A percentile compares a stretch with the other conserved stretches of the same genome.
Conservation (phyloP, 2,888 invertebrate species). For the Eilema caniola region DNA sequence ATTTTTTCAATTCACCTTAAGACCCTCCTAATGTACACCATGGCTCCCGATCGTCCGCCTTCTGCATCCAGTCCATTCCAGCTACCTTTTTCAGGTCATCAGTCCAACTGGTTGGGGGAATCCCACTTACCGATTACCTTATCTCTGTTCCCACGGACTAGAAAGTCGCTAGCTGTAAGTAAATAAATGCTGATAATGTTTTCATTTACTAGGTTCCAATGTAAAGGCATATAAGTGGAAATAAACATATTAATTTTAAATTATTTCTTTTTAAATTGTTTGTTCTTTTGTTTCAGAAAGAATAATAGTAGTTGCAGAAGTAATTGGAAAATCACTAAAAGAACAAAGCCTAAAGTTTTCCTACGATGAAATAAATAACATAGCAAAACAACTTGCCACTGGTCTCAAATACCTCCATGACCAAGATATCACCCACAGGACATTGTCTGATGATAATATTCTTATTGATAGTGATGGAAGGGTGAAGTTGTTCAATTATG, state of each 20-base stretch:
- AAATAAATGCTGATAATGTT: no score
- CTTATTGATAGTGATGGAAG: conserved; percentile 90
- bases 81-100: no score
- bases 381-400: conserved; percentile 91
- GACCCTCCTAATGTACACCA: no score
- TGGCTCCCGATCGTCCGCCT: no score
- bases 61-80: no score
- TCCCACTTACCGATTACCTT: no score
- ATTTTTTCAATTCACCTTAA: not conserved
- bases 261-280: no score
- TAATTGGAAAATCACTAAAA: conserved; percentile 89
- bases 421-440: conserved; percentile 92
- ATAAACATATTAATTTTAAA: not conserved
- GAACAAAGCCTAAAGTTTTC: conserved; percentile 80
- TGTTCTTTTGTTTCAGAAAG: conserved; percentile 87
- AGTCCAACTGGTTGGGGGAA: no score
- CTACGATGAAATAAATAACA: conserved; percentile 85
- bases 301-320: conserved; percentile 94
- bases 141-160: no score
- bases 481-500: conserved; percentile 96
- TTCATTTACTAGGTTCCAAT: no score
- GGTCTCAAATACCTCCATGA: conserved; percentile 92
- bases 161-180: no score
- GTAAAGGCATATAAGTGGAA: no score
- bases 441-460: conserved; percentile 94